phyloP scores from a whole-genome alignment of 2,113 vertebrate species.

The Lycocorax pyrrhopterus region DNA sequence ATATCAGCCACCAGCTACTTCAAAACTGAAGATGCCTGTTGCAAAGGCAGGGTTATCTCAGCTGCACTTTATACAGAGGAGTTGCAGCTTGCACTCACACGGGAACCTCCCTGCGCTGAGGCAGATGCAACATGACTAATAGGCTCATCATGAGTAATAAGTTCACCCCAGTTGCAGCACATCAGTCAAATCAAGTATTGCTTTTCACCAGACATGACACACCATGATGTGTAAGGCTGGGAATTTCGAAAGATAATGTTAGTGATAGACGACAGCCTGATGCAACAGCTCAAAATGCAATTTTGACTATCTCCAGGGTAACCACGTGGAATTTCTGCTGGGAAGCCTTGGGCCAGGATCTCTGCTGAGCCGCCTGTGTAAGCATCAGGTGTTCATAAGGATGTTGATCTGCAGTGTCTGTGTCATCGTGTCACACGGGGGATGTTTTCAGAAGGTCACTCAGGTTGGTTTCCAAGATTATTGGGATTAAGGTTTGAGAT shows the following conservation, averaged over 20 bases:
- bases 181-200: conserved; percentile 50
- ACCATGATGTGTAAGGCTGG: conserved; percentile 56
- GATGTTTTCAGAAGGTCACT: not conserved
- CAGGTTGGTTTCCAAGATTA: conserved; percentile 7
- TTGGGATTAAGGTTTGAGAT: conserved; percentile 45
- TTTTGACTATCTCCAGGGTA: not conserved
- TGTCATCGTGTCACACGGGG: not conserved
- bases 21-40: not conserved
- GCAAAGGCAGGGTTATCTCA: not conserved
- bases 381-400: not conserved
- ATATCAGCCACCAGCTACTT: not conserved
- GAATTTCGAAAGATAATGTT: conserved; percentile 52
- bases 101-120: not conserved
- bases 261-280: conserved; percentile 24
- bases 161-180: conserved; percentile 36
- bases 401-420: not conserved
- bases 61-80: not conserved
- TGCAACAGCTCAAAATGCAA: conserved; percentile 19
- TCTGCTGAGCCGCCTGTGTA: not conserved
- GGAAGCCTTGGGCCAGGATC: not conserved
- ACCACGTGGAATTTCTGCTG: not conserved
- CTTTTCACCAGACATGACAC: conserved; percentile 58
- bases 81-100: not conserved
- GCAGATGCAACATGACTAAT: conserved; percentile 51
- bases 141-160: conserved; percentile 29